Evolutionary conservation across 2,888 invertebrate species (phyloP).

Genomic region (Callimorpha dominula): DNA sequence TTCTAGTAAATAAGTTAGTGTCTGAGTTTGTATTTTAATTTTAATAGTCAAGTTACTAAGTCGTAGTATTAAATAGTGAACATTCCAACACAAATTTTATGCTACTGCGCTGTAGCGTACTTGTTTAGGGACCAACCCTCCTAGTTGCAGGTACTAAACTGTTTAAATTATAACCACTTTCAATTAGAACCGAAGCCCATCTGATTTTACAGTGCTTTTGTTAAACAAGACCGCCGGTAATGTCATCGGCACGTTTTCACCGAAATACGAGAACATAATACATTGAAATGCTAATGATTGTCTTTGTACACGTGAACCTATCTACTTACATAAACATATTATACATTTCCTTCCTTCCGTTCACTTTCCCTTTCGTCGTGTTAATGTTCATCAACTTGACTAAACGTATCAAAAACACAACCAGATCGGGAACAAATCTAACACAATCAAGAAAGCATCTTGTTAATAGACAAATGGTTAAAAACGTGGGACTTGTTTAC

Average conservation of each 20-base stretch:
- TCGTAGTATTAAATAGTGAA: background rate
- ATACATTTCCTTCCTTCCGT: background rate
- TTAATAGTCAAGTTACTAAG: background rate
- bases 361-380: slow-evolving; percentile 6
- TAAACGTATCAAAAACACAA: background rate
- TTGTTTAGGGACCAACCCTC: too few relatives aligned
- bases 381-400: background rate
- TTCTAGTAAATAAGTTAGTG: background rate
- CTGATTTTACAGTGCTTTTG: background rate
- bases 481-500: slow-evolving; percentile 56
- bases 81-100: background rate
- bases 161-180: background rate
- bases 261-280: background rate
- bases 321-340: background rate
- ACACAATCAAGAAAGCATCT: slow-evolving; percentile 23
- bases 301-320: background rate
- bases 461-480: slow-evolving; percentile 17
- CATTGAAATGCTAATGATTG: background rate
- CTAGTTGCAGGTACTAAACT: background rate
- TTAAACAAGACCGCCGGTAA: background rate
- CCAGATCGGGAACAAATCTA: slow-evolving; percentile 21
- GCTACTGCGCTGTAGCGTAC: background rate
- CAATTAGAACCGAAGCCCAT: background rate
- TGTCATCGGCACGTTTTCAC: background rate
- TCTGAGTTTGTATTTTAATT: background rate